Percentiles rank a stretch among this genome's conserved stretches.
Evolutionary conservation across 2,888 invertebrate genomes (phyloP).

Genomic region (Leptinotarsa juncta): DNA sequence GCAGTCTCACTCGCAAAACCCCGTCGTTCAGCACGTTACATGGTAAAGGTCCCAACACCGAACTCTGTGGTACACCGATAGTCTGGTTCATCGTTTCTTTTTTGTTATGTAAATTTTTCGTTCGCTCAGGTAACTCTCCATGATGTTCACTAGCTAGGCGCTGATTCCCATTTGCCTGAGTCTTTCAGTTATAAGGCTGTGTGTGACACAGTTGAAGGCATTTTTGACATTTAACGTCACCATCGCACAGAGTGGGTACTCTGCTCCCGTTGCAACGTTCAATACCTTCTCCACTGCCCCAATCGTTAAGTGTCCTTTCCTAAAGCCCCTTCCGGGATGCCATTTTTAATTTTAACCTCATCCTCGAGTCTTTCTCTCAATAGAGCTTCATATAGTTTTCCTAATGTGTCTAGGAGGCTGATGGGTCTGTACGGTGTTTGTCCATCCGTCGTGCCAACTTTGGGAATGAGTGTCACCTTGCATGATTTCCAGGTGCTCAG

Average conservation of each 20-base stretch:
- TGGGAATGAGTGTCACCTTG: conserved; percentile 1
- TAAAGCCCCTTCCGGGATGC: not conserved
- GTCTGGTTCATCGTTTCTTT: not conserved
- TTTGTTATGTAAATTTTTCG: not conserved
- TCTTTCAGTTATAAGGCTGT: too few species aligned
- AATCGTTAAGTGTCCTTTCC: too few species aligned
- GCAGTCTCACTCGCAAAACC: too few species aligned
- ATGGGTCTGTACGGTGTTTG: conserved; percentile 9
- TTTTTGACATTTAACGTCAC: too few species aligned
- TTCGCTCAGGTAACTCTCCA: conserved; percentile 4
- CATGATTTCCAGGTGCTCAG: conserved; percentile 6
- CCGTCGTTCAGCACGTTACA: too few species aligned
- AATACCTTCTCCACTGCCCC: too few species aligned
- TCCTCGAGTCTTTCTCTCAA: conserved; percentile 3
- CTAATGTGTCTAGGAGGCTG: conserved; percentile 4
- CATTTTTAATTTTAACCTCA: not conserved
- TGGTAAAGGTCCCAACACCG: too few species aligned
- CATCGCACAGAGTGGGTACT: too few species aligned
- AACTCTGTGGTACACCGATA: conserved; percentile 26
- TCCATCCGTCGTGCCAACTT: not conserved
- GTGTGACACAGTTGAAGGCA: too few species aligned
- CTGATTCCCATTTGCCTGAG: too few species aligned
- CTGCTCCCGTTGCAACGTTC: too few species aligned
- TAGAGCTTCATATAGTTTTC: conserved; percentile 14
- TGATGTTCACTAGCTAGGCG: not conserved